Evolutionary conservation across 2,888 invertebrate species (phyloP).

Genomic region (Graphium colonna): DNA sequence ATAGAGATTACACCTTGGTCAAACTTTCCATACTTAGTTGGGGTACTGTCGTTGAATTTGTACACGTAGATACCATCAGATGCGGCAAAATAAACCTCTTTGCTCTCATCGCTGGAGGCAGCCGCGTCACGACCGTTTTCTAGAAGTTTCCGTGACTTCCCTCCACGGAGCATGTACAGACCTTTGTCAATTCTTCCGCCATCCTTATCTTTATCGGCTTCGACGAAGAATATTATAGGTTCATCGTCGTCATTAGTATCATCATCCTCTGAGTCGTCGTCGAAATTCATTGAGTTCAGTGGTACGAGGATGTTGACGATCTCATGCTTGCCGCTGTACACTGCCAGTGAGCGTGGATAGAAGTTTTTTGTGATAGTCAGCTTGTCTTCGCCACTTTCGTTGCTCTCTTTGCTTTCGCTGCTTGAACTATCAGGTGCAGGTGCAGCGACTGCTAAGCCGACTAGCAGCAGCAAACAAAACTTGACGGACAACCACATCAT

Average conservation of each 20-base stretch:
- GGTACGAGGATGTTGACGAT: constrained; percentile 42
- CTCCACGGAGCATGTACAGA: constrained; percentile 37
- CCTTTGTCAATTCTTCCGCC: constrained; percentile 39
- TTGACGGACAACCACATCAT: constrained; percentile 14
- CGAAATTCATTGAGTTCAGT: constrained; percentile 40
- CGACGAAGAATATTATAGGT: constrained; percentile 36
- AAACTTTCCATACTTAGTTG: constrained; percentile 45
- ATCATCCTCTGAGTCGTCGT: constrained; percentile 28
- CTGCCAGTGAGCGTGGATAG: constrained; percentile 33
- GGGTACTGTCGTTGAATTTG: constrained; percentile 34
- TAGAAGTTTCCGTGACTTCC: constrained; percentile 37
- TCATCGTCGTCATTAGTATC: constrained; percentile 24
- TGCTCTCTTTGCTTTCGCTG: constrained; percentile 17
- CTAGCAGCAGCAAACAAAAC: constrained; percentile 33
- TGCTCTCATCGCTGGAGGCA: constrained; percentile 39
- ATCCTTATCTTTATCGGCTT: constrained; percentile 36
- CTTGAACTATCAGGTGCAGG: constrained; percentile 29
- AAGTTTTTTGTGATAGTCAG: constrained; percentile 34
- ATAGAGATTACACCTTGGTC: constrained; percentile 39
- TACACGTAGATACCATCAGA: constrained; percentile 49
- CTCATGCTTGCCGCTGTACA: constrained; percentile 39
- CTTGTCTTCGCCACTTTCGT: constrained; percentile 22
- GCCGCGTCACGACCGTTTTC: constrained; percentile 43
- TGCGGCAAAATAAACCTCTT: constrained; percentile 44
- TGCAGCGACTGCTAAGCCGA: constrained; percentile 33